These are phyloP conservation scores for Kryptolebias marmoratus DNA, from an alignment of 2,113 vertebrate genomes.

Conservation along the genomic window DNA sequence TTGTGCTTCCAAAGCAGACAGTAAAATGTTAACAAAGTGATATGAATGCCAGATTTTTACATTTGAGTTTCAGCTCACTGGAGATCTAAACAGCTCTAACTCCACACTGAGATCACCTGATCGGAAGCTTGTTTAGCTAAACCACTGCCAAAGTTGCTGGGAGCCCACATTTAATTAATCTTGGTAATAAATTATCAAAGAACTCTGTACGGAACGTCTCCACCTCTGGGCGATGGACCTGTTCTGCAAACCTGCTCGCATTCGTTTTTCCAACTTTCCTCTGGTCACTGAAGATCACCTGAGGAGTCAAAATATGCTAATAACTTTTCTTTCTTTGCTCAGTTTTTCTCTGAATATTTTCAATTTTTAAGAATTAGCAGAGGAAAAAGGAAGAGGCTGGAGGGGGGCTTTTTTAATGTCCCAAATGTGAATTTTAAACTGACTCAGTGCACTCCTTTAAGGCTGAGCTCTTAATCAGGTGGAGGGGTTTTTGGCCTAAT, in stretches of 20 bases:
- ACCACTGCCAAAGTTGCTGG: constrained; percentile 32
- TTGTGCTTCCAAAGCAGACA: too few species aligned
- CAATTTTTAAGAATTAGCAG: constrained; percentile 35
- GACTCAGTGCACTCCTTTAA: constrained; percentile 33
- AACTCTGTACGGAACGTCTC: constrained; percentile 34
- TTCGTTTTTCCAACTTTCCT: neutral
- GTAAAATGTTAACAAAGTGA: constrained; percentile 14
- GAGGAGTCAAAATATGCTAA: constrained; percentile 1
- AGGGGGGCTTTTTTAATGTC: constrained; percentile 4
- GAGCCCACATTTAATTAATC: constrained; percentile 64
- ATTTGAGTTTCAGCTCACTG: constrained; percentile 12
- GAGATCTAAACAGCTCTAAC: constrained; percentile 24
- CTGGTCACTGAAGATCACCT: constrained; percentile 1
- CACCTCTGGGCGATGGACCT: constrained; percentile 27
- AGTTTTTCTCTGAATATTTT: constrained; percentile 8
- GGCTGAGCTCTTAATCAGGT: constrained; percentile 58
- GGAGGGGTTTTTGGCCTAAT: constrained; percentile 34
- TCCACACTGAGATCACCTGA: constrained; percentile 39
- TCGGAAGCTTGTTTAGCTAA: constrained; percentile 58
- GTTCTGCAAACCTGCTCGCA: constrained; percentile 35
- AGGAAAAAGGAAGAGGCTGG: neutral
- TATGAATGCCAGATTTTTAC: constrained; percentile 11
- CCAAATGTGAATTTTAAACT: constrained; percentile 35
- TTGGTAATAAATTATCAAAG: constrained; percentile 58
- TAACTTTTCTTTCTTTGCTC: neutral